phyloP scores from a whole-genome alignment of 2,113 vertebrate species.

The Uropsilus gracilis region DNA sequence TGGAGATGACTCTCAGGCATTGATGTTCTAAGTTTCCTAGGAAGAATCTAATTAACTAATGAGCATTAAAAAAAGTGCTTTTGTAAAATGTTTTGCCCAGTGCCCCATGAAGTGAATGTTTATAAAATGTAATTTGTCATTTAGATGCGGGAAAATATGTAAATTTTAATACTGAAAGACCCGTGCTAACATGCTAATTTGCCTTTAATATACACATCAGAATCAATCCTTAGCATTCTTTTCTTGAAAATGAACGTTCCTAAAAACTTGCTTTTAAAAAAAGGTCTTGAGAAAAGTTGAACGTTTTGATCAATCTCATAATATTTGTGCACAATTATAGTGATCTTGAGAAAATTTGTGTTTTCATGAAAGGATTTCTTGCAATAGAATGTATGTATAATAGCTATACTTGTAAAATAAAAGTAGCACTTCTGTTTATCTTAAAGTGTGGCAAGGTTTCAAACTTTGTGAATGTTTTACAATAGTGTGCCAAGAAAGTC shows the following conservation, averaged over 20 bases:
- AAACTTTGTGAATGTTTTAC: background rate
- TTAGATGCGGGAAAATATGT: background rate
- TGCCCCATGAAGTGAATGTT: background rate
- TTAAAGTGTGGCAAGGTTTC: background rate
- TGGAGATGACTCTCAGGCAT: too few relatives aligned
- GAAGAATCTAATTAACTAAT: too few relatives aligned
- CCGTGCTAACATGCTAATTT: background rate
- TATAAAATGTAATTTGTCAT: background rate
- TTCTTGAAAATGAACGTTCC: background rate
- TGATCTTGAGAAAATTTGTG: background rate
- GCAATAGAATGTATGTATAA: background rate
- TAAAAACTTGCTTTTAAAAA: background rate
- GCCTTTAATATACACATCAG: background rate
- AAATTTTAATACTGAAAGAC: background rate
- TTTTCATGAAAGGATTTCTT: background rate
- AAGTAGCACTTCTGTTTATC: conserved; percentile 39
- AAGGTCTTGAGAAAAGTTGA: background rate
- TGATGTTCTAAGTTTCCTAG: too few relatives aligned
- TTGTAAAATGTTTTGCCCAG: background rate
- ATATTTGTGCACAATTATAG: background rate
- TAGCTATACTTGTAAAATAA: background rate
- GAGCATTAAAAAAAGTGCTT: background rate
- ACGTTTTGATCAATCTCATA: background rate
- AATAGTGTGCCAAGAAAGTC: background rate
- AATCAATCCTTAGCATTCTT: background rate